Evolutionary conservation across 2,113 vertebrate species (phyloP).

Genomic region (Chaenocephalus aceratus): DNA sequence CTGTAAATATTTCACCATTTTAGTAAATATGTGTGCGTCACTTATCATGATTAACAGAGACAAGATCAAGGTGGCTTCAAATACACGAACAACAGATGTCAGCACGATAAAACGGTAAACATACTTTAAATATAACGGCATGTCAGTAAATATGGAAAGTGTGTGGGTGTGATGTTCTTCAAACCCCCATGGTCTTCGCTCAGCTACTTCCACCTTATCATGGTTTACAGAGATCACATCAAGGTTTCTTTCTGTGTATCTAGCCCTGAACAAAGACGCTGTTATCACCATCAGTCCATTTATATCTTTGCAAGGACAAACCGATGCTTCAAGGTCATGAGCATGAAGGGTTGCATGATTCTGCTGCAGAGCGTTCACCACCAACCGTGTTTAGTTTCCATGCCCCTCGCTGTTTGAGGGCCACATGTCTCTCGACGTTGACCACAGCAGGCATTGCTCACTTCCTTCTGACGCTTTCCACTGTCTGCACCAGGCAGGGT

Average conservation of each 20-base stretch:
- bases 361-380: background rate
- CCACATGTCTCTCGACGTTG: background rate
- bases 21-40: too few relatives aligned
- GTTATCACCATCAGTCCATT: background rate
- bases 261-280: background rate
- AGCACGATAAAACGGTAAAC: too few relatives aligned
- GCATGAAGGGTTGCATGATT: too few relatives aligned
- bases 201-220: background rate
- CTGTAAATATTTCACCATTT: too few relatives aligned
- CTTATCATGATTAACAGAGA: too few relatives aligned
- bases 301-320: conserved; percentile 1
- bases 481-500: background rate
- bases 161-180: background rate
- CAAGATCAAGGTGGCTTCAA: too few relatives aligned
- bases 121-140: too few relatives aligned
- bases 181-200: background rate
- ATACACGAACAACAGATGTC: too few relatives aligned
- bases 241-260: conserved; percentile 13
- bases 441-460: conserved; percentile 35
- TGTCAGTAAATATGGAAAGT: background rate
- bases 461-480: background rate
- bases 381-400: conserved; percentile 13
- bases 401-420: background rate
- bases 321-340: background rate
- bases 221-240: background rate